phyloP scores from a whole-genome alignment of 2,888 invertebrate species.

The Idaea straminata region DNA sequence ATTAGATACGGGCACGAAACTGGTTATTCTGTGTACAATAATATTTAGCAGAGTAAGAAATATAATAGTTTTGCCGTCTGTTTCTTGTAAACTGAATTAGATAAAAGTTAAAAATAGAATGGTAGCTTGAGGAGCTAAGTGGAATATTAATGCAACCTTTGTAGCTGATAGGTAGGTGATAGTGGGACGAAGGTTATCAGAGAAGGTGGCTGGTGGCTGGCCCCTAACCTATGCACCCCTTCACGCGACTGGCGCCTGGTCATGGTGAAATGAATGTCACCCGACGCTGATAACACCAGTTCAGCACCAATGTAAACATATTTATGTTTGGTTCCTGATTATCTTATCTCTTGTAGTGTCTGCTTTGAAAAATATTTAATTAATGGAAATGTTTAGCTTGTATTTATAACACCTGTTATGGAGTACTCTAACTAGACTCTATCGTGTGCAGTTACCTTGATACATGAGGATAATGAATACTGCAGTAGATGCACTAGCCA shows the following conservation, averaged over 20 bases:
- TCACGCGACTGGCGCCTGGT: conserved; percentile 4
- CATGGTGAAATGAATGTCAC: conserved; percentile 6
- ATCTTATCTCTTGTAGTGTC: conserved; percentile 4
- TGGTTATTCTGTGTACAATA: neutral
- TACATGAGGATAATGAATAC: neutral
- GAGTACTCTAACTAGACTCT: neutral
- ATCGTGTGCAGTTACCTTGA: neutral
- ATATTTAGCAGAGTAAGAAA: neutral
- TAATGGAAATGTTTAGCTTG: neutral
- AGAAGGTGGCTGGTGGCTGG: conserved; percentile 11
- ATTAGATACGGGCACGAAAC: neutral
- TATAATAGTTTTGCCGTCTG: neutral
- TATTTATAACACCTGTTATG: neutral
- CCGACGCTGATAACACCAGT: conserved; percentile 1
- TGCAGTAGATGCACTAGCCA: neutral
- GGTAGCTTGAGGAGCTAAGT: conserved; percentile 18
- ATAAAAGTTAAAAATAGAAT: conserved; percentile 13
- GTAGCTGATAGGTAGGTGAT: conserved; percentile 27
- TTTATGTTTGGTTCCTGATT: neutral
- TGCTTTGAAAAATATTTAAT: neutral
- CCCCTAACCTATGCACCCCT: conserved; percentile 15
- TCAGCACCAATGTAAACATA: neutral
- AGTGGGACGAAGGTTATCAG: conserved; percentile 27
- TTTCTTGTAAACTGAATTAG: neutral
- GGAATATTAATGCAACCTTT: conserved; percentile 28